Evolutionary conservation across 2,888 invertebrate genomes (phyloP).

Genomic region (Amphipoea oculea): DNA sequence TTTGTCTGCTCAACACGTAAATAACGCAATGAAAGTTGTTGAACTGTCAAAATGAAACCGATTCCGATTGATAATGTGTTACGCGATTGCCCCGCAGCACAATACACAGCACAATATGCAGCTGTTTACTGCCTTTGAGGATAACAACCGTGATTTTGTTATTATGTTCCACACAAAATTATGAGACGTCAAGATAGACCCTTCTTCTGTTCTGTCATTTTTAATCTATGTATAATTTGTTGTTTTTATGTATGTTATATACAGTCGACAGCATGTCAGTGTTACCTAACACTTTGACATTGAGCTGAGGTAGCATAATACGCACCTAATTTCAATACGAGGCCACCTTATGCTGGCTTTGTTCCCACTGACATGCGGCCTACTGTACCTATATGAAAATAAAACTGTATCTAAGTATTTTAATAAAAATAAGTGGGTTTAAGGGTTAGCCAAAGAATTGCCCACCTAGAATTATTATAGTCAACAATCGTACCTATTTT

Average conservation of each 20-base stretch:
- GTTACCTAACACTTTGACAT: neutral
- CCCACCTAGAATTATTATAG: constrained; percentile 67
- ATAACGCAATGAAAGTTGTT: too few relatives aligned
- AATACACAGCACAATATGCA: neutral
- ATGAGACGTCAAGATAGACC: constrained; percentile 8
- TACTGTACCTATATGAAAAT: neutral
- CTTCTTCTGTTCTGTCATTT: neutral
- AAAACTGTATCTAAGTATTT: constrained; percentile 13
- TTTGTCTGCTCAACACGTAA: too few relatives aligned
- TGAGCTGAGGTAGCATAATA: neutral
- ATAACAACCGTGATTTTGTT: neutral
- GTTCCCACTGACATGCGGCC: neutral
- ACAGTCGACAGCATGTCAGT: neutral
- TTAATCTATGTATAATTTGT: neutral
- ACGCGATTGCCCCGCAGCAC: too few relatives aligned
- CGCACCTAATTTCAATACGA: too few relatives aligned
- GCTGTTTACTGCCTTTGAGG: neutral
- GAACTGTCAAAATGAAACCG: too few relatives aligned
- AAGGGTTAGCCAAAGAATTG: constrained; percentile 75
- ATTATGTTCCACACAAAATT: neutral
- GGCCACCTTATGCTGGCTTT: neutral
- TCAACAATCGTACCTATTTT: constrained; percentile 52
- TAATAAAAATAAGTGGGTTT: constrained; percentile 44
- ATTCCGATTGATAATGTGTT: too few relatives aligned
- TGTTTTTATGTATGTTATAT: neutral